Base-by-base conservation (phyloP, 1,140 invertebrate genomes). In the Plectrocnemia conspersa region DNA sequence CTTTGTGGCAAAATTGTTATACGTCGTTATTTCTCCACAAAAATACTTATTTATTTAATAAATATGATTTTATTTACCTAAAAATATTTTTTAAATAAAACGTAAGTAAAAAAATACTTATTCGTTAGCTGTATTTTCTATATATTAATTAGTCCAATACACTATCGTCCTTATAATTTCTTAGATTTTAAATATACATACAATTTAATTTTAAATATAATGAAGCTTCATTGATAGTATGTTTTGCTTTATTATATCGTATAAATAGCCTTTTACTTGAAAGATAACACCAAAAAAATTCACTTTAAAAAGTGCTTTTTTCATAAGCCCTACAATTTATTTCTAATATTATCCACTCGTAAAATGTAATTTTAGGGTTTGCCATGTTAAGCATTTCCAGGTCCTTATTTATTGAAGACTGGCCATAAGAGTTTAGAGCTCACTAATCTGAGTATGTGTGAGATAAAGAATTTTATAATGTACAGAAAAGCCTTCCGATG, bases 271-370 rank as follows among this genome's bases (percentile, higher is more conserved):
- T 42, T 21, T 16, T 46, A 25, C 29, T 46, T 4, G 29, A 7
- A 29, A 2, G 24, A 24, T n/a, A 27, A 46, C 19, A 46, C 25
- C n/a, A 46, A 46, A n/a, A n/a, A n/a, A n/a, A n/a, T n/a, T n/a
- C n/a, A n/a, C n/a, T n/a, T n/a, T n/a, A n/a, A n/a, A n/a, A n/a
- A n/a, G n/a, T n/a, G n/a, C n/a, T n/a, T n/a, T n/a, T n/a, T n/a
- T n/a, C n/a, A n/a, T n/a, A n/a, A n/a, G n/a, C n/a, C n/a, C n/a
- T n/a, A n/a, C n/a, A n/a, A n/a, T n/a, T n/a, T n/a, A n/a, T n/a
- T n/a, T n/a, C n/a, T n/a, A n/a, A n/a, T n/a, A n/a, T n/a, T n/a
- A n/a, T n/a, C n/a, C n/a, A n/a, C n/a, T n/a, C n/a, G n/a, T n/a
- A n/a, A n/a, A n/a, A n/a, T n/a, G n/a, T n/a, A n/a, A n/a, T n/a